Percentiles rank a stretch among this genome's conserved stretches.
These are phyloP conservation scores for Cacoxenus indagator DNA, from an alignment of 2,888 invertebrate species.

Conservation along the genomic window DNA sequence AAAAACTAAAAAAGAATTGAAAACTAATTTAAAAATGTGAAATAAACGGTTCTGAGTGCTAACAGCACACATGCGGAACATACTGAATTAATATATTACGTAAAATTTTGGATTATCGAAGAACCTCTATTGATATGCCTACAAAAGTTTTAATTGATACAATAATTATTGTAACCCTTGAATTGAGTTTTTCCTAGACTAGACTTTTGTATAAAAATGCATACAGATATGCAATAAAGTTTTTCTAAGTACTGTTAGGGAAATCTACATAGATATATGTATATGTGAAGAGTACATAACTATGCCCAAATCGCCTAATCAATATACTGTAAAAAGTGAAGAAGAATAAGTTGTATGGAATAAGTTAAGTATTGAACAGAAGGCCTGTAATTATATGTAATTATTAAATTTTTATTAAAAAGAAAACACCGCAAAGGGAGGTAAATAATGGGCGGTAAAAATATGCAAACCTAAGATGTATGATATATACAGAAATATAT, in stretches of 20 bases:
- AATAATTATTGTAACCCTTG: slow-evolving; percentile 35
- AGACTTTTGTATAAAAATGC: slow-evolving; percentile 27
- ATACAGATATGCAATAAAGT: background rate
- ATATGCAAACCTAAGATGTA: slow-evolving; percentile 51
- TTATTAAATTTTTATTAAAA: slow-evolving; percentile 14
- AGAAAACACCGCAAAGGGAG: slow-evolving; percentile 12
- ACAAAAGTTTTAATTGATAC: slow-evolving; percentile 35
- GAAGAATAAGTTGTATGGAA: slow-evolving; percentile 29
- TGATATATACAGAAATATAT: slow-evolving; percentile 62
- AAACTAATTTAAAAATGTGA: background rate
- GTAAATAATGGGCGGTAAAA: slow-evolving; percentile 35
- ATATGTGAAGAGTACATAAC: background rate
- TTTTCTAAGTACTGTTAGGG: slow-evolving; percentile 13
- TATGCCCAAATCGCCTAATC: background rate
- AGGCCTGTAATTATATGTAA: slow-evolving; percentile 17
- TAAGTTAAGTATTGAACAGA: slow-evolving; percentile 39
- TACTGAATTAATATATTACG: background rate
- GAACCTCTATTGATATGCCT: slow-evolving; percentile 47
- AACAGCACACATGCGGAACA: background rate
- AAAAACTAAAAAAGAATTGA: background rate
- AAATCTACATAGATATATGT: background rate
- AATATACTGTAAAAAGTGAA: background rate
- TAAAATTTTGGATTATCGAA: slow-evolving; percentile 36
- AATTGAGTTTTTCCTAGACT: background rate
- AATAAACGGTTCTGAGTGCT: too few relatives aligned